Percentiles rank a stretch among this genome's conserved stretches.
Evolutionary conservation across 1,140 invertebrate species (phyloP).

Genomic region (Asobara japonica): DNA sequence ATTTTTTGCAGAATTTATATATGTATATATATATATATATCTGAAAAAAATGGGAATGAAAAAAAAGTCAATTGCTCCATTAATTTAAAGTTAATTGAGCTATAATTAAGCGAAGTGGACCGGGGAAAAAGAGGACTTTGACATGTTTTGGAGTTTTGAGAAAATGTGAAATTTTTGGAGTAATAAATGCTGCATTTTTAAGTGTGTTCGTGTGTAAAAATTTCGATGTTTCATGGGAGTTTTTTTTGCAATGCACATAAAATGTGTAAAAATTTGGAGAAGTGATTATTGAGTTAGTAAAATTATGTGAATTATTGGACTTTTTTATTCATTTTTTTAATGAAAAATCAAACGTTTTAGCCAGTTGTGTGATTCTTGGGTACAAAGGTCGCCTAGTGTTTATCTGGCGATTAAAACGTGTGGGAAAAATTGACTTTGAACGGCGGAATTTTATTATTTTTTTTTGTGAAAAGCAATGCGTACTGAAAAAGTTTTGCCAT

Average conservation of each 20-base stretch:
- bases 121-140: no score
- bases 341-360: neutral
- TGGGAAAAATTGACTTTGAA: conserved; percentile 12
- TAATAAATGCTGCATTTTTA: no score
- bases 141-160: no score
- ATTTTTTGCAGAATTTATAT: no score
- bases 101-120: no score
- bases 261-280: neutral
- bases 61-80: no score
- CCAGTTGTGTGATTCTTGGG: neutral
- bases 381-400: neutral
- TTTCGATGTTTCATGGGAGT: neutral
- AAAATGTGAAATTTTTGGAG: no score
- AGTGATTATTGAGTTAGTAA: neutral
- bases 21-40: no score
- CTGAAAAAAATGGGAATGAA: no score
- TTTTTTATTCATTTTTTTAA: neutral
- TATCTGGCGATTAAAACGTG: neutral
- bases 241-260: neutral
- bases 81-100: no score
- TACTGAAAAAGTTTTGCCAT: neutral
- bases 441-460: neutral
- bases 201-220: no score
- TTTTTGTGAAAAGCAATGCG: neutral
- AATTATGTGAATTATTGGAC: neutral